Evolutionary conservation across 2,113 vertebrate species (phyloP).

Genomic region (Calyptommatus sinebrachiatus): DNA sequence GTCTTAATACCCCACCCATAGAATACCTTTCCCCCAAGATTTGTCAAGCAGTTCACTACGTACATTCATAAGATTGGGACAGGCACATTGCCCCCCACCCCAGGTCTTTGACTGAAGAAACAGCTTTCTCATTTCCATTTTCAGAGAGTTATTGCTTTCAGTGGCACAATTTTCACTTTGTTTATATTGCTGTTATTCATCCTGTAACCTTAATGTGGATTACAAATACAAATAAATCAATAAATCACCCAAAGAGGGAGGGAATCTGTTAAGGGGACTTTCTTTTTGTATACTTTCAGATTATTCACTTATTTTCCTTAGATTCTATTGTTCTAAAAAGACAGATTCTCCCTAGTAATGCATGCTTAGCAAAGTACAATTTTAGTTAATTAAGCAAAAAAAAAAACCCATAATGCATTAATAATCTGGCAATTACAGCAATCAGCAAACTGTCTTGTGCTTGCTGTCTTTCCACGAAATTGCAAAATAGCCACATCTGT

Average conservation of each 20-base stretch:
- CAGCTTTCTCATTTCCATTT: too few species aligned
- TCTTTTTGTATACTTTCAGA: constrained; percentile 34
- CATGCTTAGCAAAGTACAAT: constrained; percentile 54
- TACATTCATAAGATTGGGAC: too few species aligned
- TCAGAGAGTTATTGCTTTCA: too few species aligned
- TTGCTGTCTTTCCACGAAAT: constrained; percentile 27
- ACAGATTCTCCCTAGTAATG: constrained; percentile 47
- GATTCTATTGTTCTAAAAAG: constrained; percentile 18
- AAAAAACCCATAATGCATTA: constrained; percentile 47
- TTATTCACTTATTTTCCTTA: constrained; percentile 2
- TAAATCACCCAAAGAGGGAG: neutral
- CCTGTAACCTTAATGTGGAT: neutral
- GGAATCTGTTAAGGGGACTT: neutral
- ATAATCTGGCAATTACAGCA: constrained; percentile 40
- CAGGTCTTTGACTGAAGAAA: too few species aligned
- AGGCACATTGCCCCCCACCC: too few species aligned
- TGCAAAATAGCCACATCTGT: neutral
- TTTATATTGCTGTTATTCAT: too few species aligned
- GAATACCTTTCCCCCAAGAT: too few species aligned
- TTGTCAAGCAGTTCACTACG: too few species aligned
- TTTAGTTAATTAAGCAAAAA: constrained; percentile 62
- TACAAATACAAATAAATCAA: neutral
- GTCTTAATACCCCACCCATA: too few species aligned
- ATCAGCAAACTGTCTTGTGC: constrained; percentile 35
- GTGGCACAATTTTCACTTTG: too few species aligned